Evolutionary conservation across 2,888 invertebrate species (phyloP).

Genomic region (Hypomecis atomaria): DNA sequence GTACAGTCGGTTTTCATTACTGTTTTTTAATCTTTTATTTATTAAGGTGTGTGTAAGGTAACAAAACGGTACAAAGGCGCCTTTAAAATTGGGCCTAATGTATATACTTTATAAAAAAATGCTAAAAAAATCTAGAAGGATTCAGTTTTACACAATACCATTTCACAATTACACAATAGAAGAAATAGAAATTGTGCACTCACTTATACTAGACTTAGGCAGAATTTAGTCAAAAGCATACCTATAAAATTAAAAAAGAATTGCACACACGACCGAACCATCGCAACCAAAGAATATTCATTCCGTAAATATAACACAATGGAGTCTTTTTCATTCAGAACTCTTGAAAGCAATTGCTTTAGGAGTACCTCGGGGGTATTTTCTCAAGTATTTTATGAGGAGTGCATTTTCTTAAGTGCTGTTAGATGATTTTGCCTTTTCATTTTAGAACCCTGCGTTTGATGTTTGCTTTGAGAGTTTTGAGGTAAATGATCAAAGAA

Average conservation of each 20-base stretch:
- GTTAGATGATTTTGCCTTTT: slow-evolving; percentile 9
- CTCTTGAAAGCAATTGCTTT: slow-evolving; percentile 30
- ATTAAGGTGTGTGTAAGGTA: no score
- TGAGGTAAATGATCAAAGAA: background rate
- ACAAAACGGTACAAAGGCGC: no score
- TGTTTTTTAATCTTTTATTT: no score
- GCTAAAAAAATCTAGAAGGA: no score
- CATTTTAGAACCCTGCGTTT: slow-evolving; percentile 7
- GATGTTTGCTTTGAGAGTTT: slow-evolving; percentile 9
- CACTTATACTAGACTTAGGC: no score
- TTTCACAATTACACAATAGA: no score
- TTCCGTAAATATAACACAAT: slow-evolving; percentile 36
- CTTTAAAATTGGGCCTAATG: no score
- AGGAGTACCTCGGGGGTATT: slow-evolving; percentile 26
- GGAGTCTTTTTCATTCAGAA: slow-evolving; percentile 33
- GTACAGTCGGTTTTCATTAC: no score
- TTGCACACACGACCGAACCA: background rate
- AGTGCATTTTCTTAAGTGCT: slow-evolving; percentile 29
- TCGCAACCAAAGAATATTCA: slow-evolving; percentile 27
- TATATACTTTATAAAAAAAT: no score
- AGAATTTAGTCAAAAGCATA: no score
- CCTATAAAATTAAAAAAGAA: background rate
- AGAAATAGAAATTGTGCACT: no score
- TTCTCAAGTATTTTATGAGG: slow-evolving; percentile 27
- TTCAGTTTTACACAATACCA: no score